Evolutionary conservation across 2,888 invertebrate genomes (phyloP).

Genomic region (Sabatieria punctata): DNA sequence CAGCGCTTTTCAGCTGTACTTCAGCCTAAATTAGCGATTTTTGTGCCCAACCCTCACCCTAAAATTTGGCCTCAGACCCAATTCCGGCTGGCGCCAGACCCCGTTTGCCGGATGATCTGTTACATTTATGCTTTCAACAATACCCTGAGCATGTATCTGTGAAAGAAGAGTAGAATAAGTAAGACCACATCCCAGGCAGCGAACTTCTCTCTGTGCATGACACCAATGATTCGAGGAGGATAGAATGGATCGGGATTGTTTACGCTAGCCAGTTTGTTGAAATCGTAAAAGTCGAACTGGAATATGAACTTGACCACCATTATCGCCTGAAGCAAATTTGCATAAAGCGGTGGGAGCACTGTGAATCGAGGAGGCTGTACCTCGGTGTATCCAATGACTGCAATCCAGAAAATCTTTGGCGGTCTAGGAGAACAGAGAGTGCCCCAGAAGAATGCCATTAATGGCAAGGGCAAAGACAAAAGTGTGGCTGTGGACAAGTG

Average conservation of each 20-base stretch:
- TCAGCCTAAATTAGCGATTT: too few relatives aligned
- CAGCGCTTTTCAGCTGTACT: too few relatives aligned
- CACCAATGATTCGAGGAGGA: constrained; percentile 73
- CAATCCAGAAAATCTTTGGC: constrained; percentile 94
- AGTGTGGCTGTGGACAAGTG: constrained; percentile 82
- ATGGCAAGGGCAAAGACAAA: constrained; percentile 72
- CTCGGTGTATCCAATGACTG: constrained; percentile 92
- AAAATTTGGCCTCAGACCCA: too few relatives aligned
- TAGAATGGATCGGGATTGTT: constrained; percentile 50
- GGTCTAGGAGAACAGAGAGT: constrained; percentile 85
- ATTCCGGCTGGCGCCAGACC: too few relatives aligned
- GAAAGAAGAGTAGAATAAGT: constrained; percentile 81
- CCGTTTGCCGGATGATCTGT: too few relatives aligned
- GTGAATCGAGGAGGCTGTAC: constrained; percentile 38
- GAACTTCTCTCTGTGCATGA: constrained; percentile 64
- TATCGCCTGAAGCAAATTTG: constrained; percentile 47
- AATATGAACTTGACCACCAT: constrained; percentile 90
- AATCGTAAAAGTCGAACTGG: constrained; percentile 81
- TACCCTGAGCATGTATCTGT: constrained; percentile 76
- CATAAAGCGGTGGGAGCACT: neutral
- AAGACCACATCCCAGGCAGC: constrained; percentile 76
- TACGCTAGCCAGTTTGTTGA: constrained; percentile 53
- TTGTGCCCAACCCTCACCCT: too few relatives aligned
- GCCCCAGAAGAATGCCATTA: constrained; percentile 96
- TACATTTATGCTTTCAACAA: too few relatives aligned